A percentile compares a stretch with the other conserved stretches of the same genome.
Conservation (phyloP, 2,888 invertebrate species). For the Drosophila ochracea region DNA sequence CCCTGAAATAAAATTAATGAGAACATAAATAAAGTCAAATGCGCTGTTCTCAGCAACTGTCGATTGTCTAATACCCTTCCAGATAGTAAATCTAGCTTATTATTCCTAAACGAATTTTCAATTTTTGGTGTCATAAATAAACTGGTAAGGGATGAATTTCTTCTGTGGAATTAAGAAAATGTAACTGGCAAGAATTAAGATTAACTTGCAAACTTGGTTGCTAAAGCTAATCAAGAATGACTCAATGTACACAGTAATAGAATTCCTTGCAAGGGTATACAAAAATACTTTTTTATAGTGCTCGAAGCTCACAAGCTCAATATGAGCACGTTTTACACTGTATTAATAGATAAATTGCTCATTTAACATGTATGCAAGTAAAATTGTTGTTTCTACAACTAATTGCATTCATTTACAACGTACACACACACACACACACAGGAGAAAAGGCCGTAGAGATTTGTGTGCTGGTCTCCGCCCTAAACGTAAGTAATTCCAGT, state of each 20-base stretch:
- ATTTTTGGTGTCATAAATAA: neutral
- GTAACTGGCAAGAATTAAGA: neutral
- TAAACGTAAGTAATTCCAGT: constrained; percentile 29
- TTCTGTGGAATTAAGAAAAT: neutral
- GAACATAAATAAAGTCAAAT: neutral
- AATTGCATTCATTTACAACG: constrained; percentile 12
- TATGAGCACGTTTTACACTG: constrained; percentile 40
- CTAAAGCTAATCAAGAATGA: neutral
- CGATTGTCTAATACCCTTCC: constrained; percentile 4
- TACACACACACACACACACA: neutral
- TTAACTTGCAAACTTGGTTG: neutral
- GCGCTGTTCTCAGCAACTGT: neutral
- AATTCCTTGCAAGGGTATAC: neutral
- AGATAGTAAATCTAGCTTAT: neutral
- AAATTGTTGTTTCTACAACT: constrained; percentile 7
- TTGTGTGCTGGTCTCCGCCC: neutral
- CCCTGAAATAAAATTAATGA: constrained; percentile 15
- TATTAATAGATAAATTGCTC: constrained; percentile 5
- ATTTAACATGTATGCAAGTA: constrained; percentile 9
- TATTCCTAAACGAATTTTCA: too few relatives aligned
- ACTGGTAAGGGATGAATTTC: neutral
- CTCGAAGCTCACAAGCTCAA: neutral
- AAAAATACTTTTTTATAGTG: neutral
- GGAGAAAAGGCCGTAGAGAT: constrained; percentile 1
- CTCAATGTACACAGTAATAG: too few relatives aligned